phyloP scores from a whole-genome alignment of 2,888 invertebrate species.

The Unio delphinus region DNA sequence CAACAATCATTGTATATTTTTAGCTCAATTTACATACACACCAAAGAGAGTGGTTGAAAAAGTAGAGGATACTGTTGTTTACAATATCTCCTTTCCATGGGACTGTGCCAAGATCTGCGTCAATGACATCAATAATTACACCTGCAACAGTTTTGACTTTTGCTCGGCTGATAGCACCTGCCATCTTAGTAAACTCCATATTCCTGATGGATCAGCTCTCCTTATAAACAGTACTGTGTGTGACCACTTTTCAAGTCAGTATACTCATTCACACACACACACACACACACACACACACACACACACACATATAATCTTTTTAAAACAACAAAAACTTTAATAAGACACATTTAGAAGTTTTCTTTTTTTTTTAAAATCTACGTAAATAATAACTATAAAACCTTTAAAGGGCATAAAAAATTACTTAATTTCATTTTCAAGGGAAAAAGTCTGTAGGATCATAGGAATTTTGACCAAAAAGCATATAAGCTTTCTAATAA shows the following conservation, averaged over 20 bases:
- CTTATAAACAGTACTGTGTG: constrained; percentile 23
- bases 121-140: constrained; percentile 20
- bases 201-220: constrained; percentile 31
- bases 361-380: too few relatives aligned
- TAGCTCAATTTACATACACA: constrained; percentile 49
- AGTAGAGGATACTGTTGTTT: constrained; percentile 31
- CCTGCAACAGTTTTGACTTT: constrained; percentile 57
- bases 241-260: constrained; percentile 51
- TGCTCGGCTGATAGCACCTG: constrained; percentile 40
- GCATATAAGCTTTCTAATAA: too few relatives aligned
- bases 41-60: constrained; percentile 29
- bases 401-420: too few relatives aligned
- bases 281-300: not conserved
- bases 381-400: too few relatives aligned
- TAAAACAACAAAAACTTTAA: too few relatives aligned
- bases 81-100: constrained; percentile 23
- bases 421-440: too few relatives aligned
- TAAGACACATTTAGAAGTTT: too few relatives aligned
- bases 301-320: too few relatives aligned
- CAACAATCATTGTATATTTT: constrained; percentile 7
- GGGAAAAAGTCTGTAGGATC: too few relatives aligned
- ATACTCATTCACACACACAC: not conserved
- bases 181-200: constrained; percentile 37
- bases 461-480: too few relatives aligned
- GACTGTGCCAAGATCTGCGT: constrained; percentile 43